A percentile compares a stretch with the other conserved stretches of the same genome.
Evolutionary conservation across 1,140 invertebrate species (phyloP).

Genomic region (Coenobita brevimanus): DNA sequence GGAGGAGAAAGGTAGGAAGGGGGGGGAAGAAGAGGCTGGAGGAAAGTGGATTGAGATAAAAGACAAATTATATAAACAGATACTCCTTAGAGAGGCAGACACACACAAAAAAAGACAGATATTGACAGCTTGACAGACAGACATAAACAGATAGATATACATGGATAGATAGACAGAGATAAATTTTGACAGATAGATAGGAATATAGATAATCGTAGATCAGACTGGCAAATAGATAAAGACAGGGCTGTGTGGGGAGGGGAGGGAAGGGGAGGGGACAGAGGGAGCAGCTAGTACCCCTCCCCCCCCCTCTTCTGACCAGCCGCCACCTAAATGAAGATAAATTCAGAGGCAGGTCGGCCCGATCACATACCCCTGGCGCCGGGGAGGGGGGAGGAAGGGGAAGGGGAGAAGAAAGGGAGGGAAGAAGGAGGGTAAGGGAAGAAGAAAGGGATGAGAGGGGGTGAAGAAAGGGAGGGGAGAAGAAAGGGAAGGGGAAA

Average conservation of each 20-base stretch:
- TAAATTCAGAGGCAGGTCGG: constrained; percentile 6
- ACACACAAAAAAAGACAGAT: background rate
- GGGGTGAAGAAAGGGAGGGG: background rate
- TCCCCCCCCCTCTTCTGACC: background rate
- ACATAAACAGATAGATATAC: background rate
- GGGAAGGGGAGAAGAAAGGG: background rate
- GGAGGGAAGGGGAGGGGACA: too few relatives aligned
- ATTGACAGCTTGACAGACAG: background rate
- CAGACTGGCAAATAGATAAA: too few relatives aligned
- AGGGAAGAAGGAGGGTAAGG: background rate
- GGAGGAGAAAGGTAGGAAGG: too few relatives aligned
- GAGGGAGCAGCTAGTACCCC: background rate
- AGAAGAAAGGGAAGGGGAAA: background rate
- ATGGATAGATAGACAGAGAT: background rate
- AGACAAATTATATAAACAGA: background rate
- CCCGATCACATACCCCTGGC: constrained; percentile 24
- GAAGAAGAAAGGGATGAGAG: background rate
- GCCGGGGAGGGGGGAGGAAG: background rate
- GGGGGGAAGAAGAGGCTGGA: constrained; percentile 1
- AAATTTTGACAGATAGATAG: background rate
- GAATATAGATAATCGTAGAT: too few relatives aligned
- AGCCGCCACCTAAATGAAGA: constrained; percentile 48
- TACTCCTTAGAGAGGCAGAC: background rate
- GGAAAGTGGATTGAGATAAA: background rate
- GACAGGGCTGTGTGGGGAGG: too few relatives aligned